A percentile compares a stretch with the other conserved stretches of the same genome.
Conservation (phyloP, 2,888 invertebrate species). For the Branchellion lobata region DNA sequence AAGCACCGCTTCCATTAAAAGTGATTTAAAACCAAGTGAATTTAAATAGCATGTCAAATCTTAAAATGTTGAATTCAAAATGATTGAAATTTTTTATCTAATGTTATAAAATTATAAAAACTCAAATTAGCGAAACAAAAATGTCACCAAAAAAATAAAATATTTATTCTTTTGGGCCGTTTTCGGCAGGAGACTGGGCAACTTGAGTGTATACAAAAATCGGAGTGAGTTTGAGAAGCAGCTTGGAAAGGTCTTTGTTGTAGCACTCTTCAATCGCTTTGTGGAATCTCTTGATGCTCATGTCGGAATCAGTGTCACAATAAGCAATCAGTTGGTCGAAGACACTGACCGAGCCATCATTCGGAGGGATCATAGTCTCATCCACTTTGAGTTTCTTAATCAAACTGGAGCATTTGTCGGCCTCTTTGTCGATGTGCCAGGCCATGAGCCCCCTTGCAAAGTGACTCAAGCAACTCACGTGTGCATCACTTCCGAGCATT, state of each 20-base stretch:
- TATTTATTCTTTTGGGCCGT: neutral
- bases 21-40: too few relatives aligned
- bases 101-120: too few relatives aligned
- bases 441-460: slow-evolving; percentile 28
- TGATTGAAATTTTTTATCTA: too few relatives aligned
- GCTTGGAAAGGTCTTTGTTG: neutral
- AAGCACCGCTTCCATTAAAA: too few relatives aligned
- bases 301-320: slow-evolving; percentile 1
- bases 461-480: slow-evolving; percentile 25
- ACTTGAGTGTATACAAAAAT: slow-evolving; percentile 19
- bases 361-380: slow-evolving; percentile 6
- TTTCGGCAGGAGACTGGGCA: neutral
- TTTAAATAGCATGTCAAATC: too few relatives aligned
- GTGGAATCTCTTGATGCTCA: slow-evolving; percentile 18
- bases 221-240: slow-evolving; percentile 34
- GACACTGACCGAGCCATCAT: slow-evolving; percentile 4
- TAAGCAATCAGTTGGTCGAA: slow-evolving; percentile 32
- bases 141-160: too few relatives aligned
- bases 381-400: slow-evolving; percentile 13
- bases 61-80: too few relatives aligned
- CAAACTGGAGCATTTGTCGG: slow-evolving; percentile 5
- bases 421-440: slow-evolving; percentile 30
- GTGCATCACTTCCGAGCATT: slow-evolving; percentile 28
- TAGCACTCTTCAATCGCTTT: neutral
- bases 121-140: too few relatives aligned